phyloP scores from a whole-genome alignment of 2,888 invertebrate genomes.

The Dorcus parallelipipedus region DNA sequence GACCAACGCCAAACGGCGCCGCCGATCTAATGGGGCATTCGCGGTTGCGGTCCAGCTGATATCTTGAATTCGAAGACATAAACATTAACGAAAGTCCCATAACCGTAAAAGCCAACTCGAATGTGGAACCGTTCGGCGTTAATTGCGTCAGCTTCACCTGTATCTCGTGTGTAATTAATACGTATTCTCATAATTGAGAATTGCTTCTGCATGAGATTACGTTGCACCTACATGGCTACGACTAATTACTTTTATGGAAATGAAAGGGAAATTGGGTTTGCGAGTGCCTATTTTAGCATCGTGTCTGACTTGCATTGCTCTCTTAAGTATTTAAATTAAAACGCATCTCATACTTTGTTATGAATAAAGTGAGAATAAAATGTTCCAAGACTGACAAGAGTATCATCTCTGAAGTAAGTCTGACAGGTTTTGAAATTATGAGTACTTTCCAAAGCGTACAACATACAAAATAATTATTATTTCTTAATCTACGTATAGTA shows the following conservation, averaged over 20 bases:
- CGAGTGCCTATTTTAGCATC: too few species aligned
- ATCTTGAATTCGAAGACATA: not conserved
- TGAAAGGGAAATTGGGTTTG: not conserved
- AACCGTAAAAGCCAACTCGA: not conserved
- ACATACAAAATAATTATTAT: too few species aligned
- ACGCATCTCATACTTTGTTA: too few species aligned
- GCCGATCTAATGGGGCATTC: not conserved
- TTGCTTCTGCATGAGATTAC: constrained; percentile 12
- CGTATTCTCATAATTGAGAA: constrained; percentile 12
- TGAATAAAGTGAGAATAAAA: too few species aligned
- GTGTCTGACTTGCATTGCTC: too few species aligned
- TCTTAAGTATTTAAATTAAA: too few species aligned
- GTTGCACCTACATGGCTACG: constrained; percentile 3
- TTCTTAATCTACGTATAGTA: too few species aligned
- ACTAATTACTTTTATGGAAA: constrained; percentile 12
- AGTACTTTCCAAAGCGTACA: too few species aligned
- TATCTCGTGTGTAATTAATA: constrained; percentile 10
- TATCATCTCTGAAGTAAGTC: too few species aligned
- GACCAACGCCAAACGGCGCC: not conserved
- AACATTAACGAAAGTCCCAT: not conserved
- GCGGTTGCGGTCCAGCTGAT: not conserved
- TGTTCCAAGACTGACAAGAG: too few species aligned
- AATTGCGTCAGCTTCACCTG: constrained; percentile 13
- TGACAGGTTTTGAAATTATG: too few species aligned
- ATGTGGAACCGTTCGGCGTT: not conserved